Conservation (phyloP, 2,888 invertebrate genomes). For the Drosophila formosana region DNA sequence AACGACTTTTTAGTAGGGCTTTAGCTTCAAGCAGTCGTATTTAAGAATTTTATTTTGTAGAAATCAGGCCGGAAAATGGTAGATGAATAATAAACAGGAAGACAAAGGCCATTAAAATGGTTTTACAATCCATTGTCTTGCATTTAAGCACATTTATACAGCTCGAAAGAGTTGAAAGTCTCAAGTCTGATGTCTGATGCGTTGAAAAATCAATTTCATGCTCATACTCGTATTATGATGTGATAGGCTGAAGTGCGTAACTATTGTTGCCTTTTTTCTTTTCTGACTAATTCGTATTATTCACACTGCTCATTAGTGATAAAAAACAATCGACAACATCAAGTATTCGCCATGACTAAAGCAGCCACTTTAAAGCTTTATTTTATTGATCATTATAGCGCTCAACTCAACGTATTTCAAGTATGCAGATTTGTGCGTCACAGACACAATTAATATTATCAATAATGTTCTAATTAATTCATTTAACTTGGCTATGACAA, state of each 20-base stretch:
- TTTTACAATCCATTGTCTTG: not conserved
- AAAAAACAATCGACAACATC: not conserved
- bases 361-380: not conserved
- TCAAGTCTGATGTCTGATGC: not conserved
- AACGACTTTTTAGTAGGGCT: slow-evolving; percentile 1
- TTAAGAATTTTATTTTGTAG: not conserved
- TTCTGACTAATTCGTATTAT: not conserved
- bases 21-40: not conserved
- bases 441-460: not conserved
- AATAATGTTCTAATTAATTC: not conserved
- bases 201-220: not conserved
- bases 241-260: too few species aligned
- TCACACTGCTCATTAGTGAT: not conserved
- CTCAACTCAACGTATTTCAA: too few species aligned
- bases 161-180: not conserved
- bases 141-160: not conserved
- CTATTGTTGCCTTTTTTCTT: not conserved
- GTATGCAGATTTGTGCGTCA: not conserved
- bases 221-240: too few species aligned
- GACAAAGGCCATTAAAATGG: not conserved
- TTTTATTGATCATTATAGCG: too few species aligned
- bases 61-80: not conserved
- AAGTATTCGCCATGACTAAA: not conserved
- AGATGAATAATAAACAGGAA: not conserved
- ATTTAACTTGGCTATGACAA: not conserved